Percentiles rank a stretch among this genome's conserved stretches.
Evolutionary conservation across 2,113 vertebrate species (phyloP).

Genomic region (Anhinga rufa): DNA sequence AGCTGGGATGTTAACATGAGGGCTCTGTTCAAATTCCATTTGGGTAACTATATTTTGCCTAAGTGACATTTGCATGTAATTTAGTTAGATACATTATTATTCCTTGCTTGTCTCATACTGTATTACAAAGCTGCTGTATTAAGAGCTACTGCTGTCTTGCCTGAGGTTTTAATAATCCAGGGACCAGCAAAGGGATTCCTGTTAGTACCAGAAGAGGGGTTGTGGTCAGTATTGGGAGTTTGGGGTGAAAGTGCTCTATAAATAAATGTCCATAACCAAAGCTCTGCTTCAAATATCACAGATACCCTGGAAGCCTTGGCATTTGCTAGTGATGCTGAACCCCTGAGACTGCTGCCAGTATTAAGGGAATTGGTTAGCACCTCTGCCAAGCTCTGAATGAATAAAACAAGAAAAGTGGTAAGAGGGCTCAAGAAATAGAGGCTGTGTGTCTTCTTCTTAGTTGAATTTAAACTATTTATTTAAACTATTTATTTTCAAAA

Average conservation of each 20-base stretch:
- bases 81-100: neutral
- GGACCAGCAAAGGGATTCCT: neutral
- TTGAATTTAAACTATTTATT: neutral
- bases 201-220: neutral
- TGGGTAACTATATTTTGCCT: neutral
- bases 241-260: neutral
- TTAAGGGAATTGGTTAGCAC: neutral
- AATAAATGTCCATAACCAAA: neutral
- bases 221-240: neutral
- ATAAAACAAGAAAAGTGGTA: neutral
- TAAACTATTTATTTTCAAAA: neutral
- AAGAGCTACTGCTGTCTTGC: neutral
- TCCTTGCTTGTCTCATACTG: neutral
- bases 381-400: neutral
- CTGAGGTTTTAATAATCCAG: neutral
- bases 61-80: neutral
- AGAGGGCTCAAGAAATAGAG: neutral
- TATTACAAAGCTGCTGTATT: neutral
- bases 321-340: neutral
- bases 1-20: neutral
- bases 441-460: neutral
- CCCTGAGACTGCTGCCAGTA: neutral
- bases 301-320: neutral
- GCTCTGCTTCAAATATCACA: neutral
- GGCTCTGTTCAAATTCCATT: neutral